Conservation (phyloP, 1,140 invertebrate genomes). For the Chironomus tepperi region DNA sequence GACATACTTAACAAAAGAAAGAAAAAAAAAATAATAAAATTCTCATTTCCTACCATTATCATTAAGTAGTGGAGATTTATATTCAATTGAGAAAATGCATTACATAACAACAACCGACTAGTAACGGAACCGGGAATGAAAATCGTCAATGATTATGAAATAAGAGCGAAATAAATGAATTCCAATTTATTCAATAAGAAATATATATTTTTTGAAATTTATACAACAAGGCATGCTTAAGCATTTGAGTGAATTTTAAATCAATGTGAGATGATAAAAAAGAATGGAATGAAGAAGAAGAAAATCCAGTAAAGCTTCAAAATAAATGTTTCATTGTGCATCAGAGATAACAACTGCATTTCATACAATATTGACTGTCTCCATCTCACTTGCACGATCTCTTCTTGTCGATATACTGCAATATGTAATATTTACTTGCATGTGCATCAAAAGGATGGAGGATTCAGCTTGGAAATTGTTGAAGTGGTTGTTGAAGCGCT, state of each 20-base stretch:
- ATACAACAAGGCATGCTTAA: not conserved
- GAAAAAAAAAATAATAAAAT: not conserved
- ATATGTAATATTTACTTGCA: constrained; percentile 8
- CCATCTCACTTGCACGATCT: not conserved
- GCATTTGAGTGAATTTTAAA: not conserved
- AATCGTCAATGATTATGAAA: not conserved
- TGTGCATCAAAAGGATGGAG: not conserved
- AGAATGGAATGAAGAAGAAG: not conserved
- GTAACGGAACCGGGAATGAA: no score
- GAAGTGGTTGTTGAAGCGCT: no score
- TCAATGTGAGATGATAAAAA: not conserved
- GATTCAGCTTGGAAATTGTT: no score
- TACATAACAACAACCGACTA: not conserved
- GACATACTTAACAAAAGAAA: not conserved
- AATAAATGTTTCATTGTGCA: constrained; percentile 14
- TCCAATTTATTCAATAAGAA: constrained; percentile 9
- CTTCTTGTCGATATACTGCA: not conserved
- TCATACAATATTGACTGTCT: not conserved
- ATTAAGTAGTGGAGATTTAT: not conserved
- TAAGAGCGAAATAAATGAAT: not conserved
- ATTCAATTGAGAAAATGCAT: not conserved
- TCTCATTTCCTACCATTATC: not conserved
- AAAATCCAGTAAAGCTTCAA: constrained; percentile 8
- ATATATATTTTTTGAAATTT: not conserved
- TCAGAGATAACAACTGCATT: constrained; percentile 10